Base-by-base conservation (phyloP, 2,888 invertebrate species). In the Cylindroiulus punctatus region DNA sequence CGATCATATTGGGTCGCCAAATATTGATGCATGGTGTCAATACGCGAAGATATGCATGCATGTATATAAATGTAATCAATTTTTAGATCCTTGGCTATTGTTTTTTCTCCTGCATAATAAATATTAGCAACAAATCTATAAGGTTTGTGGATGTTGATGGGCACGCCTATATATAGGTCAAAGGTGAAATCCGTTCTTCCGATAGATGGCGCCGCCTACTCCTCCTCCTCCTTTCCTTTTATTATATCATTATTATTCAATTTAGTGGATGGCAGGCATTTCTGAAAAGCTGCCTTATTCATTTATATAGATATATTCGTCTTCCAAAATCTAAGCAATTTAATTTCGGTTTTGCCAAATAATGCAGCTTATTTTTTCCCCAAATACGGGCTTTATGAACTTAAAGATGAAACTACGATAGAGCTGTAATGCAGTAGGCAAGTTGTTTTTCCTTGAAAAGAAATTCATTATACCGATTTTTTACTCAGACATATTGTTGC, bases 321-420 rank as follows among this genome's bases (percentile, higher is more conserved):
- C 65, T 8, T 65, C 65, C 26, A 65, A 65, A 65, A 65, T 65
- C 65, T 65, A 65, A 65, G 65, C 65, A 65, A 65, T 65, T 65
- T 65, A 65, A 65, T 65, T 65, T 65, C 26, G 65, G 65, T 65
- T 65, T 65, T 26, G 65, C 65, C 65, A 65, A 65, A 65, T 65
- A 65, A 65, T 65, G 65, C 65, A 26, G 65, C 65, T 22, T 65
- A 65, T 65, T 65, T 65, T 65, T 65, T 65, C 19, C 26, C n/a
- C 52, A 26, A 26, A 26, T 65, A 65, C n/a, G 65, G 65, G 22
- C 65, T 65, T 65, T 65, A 65, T 65, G 12, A 22, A 8, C 26
- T 65, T 26, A 65, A 65, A 65, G 65, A 65, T 65, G 65, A 65
- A 65, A 65, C 26, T 7, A 65, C 26, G 65, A 65, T 26, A 26